Base-by-base conservation (phyloP, 2,797 vertebrate species). In the Microchirus variegatus region DNA sequence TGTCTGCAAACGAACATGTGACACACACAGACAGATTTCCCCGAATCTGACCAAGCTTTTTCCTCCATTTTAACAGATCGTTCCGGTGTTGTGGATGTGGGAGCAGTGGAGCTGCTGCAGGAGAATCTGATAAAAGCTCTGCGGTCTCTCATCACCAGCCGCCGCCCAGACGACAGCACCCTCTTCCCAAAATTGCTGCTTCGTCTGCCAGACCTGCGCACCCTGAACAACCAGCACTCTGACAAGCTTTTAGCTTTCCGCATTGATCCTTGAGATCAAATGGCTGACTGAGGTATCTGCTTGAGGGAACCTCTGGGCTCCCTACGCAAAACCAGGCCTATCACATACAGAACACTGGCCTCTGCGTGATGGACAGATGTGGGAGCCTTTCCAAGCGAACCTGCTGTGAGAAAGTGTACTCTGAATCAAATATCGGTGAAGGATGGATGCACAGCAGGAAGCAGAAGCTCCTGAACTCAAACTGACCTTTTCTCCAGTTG, bases 181-280 rank as follows among this genome's bases (percentile, higher is more conserved):
- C 90, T 94, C 55, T 93, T 93, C 82, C 82, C 92, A 36, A 93
- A 92, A 84, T 70, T 94, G 73, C 84, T 94, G 57, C 90, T 94
- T 8, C 90, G 93, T 63, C 87, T 94, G 65, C 93, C 94, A 0
- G 94, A 94, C 85, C 91, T 94, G 54, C 87, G 92, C 55, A 94
- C 92, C 12, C 87, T 94, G 43, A 94, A 94, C 85, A 93, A 92
- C 82, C 87, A 92, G 41, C 94, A 94, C 87, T 94, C 93, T 0
- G 93, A 94, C 70, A 94, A 94, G 70, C 93, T 94, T 16, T 67
- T 93, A 64, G 93, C 93, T 36, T 94, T 92, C 81, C 93, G 92
- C 60, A 92, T 94, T 31, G 91, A 93, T 77, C 92, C 93, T 4
- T 93, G 81, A 92, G 56, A 40, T 3, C 16, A 35, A 19, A 54